Conservation (phyloP, 2,797 vertebrate genomes). For the Poecilia wingei region DNA sequence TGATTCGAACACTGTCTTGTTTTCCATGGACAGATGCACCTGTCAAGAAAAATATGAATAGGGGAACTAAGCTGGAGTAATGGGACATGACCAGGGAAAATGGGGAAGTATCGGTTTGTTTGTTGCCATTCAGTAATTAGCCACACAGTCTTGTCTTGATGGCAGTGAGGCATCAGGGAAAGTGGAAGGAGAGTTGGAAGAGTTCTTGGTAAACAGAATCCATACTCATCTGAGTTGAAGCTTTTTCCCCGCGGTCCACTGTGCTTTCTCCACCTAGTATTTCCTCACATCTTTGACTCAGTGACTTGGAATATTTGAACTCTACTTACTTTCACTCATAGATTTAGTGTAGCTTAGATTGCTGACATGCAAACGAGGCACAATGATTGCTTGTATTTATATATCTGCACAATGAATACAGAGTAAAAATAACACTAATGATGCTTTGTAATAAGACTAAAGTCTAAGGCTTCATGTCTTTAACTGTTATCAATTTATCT, state of each 20-base stretch:
- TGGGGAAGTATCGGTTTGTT: conserved; percentile 68
- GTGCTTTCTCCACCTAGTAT: conserved; percentile 20
- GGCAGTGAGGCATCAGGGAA: conserved; percentile 43
- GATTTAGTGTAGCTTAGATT: conserved; percentile 38
- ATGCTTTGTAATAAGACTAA: background rate
- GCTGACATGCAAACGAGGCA: conserved; percentile 35
- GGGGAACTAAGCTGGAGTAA: conserved; percentile 68
- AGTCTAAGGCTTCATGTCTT: background rate
- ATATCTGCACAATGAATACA: conserved; percentile 6
- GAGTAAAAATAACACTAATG: conserved; percentile 4
- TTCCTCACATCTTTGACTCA: conserved; percentile 27
- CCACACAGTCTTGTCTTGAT: conserved; percentile 51
- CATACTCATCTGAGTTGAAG: conserved; percentile 36
- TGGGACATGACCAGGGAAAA: conserved; percentile 75
- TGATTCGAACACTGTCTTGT: conserved; percentile 60
- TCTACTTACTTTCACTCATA: conserved; percentile 38
- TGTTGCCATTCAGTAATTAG: conserved; percentile 72
- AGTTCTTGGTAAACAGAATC: conserved; percentile 51
- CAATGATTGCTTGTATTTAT: conserved; percentile 40
- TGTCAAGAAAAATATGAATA: conserved; percentile 77
- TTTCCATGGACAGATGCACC: conserved; percentile 75
- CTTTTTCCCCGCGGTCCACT: conserved; percentile 28
- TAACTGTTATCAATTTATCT: background rate
- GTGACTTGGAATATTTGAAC: conserved; percentile 32
- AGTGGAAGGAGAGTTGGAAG: conserved; percentile 23